Evolutionary conservation across 1,140 invertebrate genomes (phyloP).

Genomic region (Anastrepha obliqua): DNA sequence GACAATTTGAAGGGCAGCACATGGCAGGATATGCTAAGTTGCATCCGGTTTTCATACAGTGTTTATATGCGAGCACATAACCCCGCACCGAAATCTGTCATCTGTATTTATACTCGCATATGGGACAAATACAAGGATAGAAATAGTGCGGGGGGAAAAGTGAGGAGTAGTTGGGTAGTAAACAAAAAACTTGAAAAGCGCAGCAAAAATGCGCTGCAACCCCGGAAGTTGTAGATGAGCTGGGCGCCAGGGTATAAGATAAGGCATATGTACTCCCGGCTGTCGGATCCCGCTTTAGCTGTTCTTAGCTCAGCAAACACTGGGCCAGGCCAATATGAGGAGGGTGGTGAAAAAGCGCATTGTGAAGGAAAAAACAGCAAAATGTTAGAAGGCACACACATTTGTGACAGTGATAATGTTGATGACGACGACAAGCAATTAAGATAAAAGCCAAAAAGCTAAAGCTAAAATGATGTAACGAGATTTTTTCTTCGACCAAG

Average conservation of each 20-base stretch:
- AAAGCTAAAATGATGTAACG: constrained; percentile 43
- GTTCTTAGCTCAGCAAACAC: neutral
- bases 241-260: neutral
- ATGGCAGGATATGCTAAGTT: constrained; percentile 49
- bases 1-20: constrained; percentile 50
- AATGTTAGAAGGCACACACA: constrained; percentile 9
- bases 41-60: constrained; percentile 30
- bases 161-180: neutral
- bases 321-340: too few relatives aligned
- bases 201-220: constrained; percentile 47
- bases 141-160: neutral
- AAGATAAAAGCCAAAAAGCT: constrained; percentile 52
- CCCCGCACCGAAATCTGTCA: neutral
- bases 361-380: constrained; percentile 14
- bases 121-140: neutral
- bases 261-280: neutral
- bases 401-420: constrained; percentile 38
- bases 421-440: constrained; percentile 49
- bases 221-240: constrained; percentile 39
- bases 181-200: constrained; percentile 51
- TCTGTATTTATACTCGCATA: neutral
- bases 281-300: neutral
- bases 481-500: neutral
- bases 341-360: neutral
- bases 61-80: neutral